phyloP scores from a whole-genome alignment of 2,888 invertebrate genomes.

The Tenthredo scrophulariae region DNA sequence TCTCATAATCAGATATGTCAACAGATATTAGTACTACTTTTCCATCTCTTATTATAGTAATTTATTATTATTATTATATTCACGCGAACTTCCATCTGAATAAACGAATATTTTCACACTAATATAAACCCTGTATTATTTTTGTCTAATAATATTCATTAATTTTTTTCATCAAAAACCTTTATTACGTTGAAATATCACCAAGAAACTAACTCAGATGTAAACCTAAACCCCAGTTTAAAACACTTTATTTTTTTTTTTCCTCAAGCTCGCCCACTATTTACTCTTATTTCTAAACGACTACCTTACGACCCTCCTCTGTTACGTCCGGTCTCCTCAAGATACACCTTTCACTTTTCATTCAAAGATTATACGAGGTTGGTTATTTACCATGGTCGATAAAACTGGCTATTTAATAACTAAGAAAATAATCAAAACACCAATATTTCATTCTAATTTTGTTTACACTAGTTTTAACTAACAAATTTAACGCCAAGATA shows the following conservation, averaged over 20 bases:
- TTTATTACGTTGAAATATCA: not conserved
- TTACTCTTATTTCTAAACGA: not conserved
- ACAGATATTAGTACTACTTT: not conserved
- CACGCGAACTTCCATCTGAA: not conserved
- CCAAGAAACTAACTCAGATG: not conserved
- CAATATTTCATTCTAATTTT: not conserved
- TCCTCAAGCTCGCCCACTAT: not conserved
- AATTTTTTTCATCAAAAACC: not conserved
- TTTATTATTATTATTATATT: not conserved
- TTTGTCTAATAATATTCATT: not conserved
- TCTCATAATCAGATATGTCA: not conserved
- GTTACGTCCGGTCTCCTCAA: not conserved
- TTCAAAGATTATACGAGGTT: conserved; percentile 28
- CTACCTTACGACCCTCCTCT: not conserved
- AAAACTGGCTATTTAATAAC: not conserved
- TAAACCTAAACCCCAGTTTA: not conserved
- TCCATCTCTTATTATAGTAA: not conserved
- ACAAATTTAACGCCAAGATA: not conserved
- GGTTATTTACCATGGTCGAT: not conserved
- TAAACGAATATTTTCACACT: not conserved
- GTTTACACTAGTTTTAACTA: not conserved
- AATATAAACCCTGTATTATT: not conserved
- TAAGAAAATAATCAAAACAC: not conserved
- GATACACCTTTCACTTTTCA: conserved; percentile 54
- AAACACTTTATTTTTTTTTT: not conserved